phyloP scores from a whole-genome alignment of 1,140 invertebrate species.

The Drosophila ananassae region DNA sequence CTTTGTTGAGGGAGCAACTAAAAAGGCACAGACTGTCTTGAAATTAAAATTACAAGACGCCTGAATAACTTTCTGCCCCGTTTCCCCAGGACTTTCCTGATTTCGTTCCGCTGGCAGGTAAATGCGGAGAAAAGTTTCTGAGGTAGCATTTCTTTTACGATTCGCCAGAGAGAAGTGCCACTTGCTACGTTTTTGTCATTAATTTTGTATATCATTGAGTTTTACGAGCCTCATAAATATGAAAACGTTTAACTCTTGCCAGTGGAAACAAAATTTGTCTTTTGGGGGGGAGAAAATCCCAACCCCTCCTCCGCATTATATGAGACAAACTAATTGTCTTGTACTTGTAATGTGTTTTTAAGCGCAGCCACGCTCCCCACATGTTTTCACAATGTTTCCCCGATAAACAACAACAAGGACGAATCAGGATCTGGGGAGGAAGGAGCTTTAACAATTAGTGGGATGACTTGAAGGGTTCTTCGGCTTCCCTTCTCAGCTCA shows the following conservation, averaged over 20 bases:
- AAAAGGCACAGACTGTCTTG: constrained; percentile 73
- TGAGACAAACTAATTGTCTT: constrained; percentile 83
- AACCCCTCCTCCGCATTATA: constrained; percentile 31
- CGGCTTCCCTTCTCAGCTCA: constrained; percentile 11
- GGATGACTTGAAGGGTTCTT: constrained; percentile 22
- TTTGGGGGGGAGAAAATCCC: not conserved
- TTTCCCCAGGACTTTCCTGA: not conserved
- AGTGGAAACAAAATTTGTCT: constrained; percentile 4
- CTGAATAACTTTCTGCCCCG: constrained; percentile 49
- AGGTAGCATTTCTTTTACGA: constrained; percentile 81
- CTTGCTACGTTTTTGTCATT: constrained; percentile 76
- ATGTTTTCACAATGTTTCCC: constrained; percentile 79
- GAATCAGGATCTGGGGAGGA: not conserved
- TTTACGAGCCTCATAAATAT: constrained; percentile 83
- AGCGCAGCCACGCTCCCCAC: constrained; percentile 70
- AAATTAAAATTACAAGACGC: constrained; percentile 82
- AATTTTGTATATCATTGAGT: constrained; percentile 84
- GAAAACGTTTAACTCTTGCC: constrained; percentile 82
- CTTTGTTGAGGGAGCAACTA: constrained; percentile 50
- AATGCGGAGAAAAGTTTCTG: constrained; percentile 69
- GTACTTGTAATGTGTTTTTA: constrained; percentile 80
- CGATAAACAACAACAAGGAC: constrained; percentile 55
- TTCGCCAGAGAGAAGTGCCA: constrained; percentile 64
- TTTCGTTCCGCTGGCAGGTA: constrained; percentile 31
- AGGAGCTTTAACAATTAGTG: constrained; percentile 31